Evolutionary conservation across 2,888 invertebrate species (phyloP), one percentile per base, ranked within the genome.

Genomic region (Heliconius ismenius): DNA sequence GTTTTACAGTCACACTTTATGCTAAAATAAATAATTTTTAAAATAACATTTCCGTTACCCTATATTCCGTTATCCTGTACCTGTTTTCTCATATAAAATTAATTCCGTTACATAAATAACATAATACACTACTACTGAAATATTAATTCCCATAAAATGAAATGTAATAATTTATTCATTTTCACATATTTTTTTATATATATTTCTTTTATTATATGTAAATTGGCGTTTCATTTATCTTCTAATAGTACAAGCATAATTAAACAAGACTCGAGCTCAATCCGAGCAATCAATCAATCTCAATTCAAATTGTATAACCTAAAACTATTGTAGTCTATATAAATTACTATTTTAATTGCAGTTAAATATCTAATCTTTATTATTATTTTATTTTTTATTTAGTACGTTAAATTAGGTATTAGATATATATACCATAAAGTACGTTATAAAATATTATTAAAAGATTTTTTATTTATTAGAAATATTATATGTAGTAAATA

Each of bases 221-320:
- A 70, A 70, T 58, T 36, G 32, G 15, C 9, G 58, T 3, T 58
- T 36, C 32, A 70, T 70, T 58, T 58, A 70, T 54, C 15, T 32
- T 58, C 32, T 58, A 70, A 70, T 32, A 28, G 32, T 15, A 70
- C 70, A 58, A 7, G 9, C 70, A 58, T 70, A 70, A 70, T 70
- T 58, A 58, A 70, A 36, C 70, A 58, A 58, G 70, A 58, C 70
- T 70, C 58, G 70, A 70, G 32, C 54, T 36, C 70, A 58, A 70
- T 58, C 70, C 32, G 70, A n/a, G 32, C 69, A 69, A 58, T 70
- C 69, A 32, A 70, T 70, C 70, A 58, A 70, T 70, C 58, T 58
- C 70, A 70, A 70, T 70, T 58, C 58, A 70, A 36, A 70, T 58
- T 24, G 36, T 58, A 15, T 70, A 58, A 69, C 32, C 70, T 58